A percentile compares a stretch with the other conserved stretches of the same genome.
Conservation (phyloP, 2,113 vertebrate genomes). For the Xiphophorus maculatus region DNA sequence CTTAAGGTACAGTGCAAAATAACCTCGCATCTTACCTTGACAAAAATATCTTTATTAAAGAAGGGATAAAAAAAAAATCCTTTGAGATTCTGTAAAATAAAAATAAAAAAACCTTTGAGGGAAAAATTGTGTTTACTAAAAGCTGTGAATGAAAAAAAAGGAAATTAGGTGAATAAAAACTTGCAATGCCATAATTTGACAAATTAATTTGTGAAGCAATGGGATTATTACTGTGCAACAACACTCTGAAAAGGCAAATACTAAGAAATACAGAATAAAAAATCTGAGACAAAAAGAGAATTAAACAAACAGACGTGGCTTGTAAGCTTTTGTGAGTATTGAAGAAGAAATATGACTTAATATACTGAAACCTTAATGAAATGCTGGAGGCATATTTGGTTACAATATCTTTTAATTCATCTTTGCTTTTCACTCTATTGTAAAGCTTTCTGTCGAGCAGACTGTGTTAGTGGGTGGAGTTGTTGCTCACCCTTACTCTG, state of each 20-base stretch:
- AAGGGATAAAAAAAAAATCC: not conserved
- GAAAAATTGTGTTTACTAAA: not conserved
- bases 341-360: not conserved
- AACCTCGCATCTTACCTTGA: not conserved
- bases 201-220: constrained; percentile 36
- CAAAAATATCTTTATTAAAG: not conserved
- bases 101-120: not conserved
- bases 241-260: constrained; percentile 26
- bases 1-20: not conserved
- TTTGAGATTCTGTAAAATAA: not conserved
- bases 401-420: not conserved
- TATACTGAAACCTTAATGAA: not conserved
- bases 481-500: not conserved
- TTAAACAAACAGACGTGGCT: constrained; percentile 9
- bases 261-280: constrained; percentile 24
- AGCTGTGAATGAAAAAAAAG: constrained; percentile 15
- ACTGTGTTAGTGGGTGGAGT: not conserved
- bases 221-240: constrained; percentile 37
- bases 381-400: not conserved
- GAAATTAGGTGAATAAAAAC: constrained; percentile 15
- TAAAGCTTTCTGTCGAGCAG: not conserved
- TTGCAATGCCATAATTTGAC: constrained; percentile 4
- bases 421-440: not conserved
- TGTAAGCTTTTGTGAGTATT: not conserved
- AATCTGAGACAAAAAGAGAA: not conserved